Evolutionary conservation across 2,888 invertebrate genomes (phyloP).

Genomic region (Eledona agricola): DNA sequence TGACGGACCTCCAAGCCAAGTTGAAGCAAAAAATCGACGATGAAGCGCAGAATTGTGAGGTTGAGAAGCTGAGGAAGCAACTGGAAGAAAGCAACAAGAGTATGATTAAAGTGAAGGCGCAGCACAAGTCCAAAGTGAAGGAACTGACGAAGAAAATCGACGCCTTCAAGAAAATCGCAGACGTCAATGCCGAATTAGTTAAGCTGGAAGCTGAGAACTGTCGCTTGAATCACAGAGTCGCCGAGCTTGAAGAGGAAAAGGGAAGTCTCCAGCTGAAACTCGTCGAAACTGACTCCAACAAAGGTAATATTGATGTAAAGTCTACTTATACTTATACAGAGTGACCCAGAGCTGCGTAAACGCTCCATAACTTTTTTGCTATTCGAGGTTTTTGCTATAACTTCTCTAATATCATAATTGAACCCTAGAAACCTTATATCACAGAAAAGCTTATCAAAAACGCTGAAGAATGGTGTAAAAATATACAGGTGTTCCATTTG

Average conservation of each 20-base stretch:
- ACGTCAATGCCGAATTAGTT: conserved; percentile 73
- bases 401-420: too few relatives aligned
- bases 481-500: too few relatives aligned
- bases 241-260: conserved; percentile 85
- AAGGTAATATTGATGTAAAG: conserved; percentile 54
- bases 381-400: too few relatives aligned
- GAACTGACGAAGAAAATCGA: conserved; percentile 80
- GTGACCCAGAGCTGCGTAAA: too few relatives aligned
- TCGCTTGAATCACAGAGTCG: conserved; percentile 76
- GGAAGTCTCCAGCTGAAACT: conserved; percentile 88
- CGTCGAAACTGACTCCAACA: conserved; percentile 79
- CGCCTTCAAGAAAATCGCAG: conserved; percentile 72
- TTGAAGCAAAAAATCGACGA: too few relatives aligned
- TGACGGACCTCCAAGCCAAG: too few relatives aligned
- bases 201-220: conserved; percentile 71
- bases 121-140: conserved; percentile 76
- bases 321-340: too few relatives aligned
- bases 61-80: conserved; percentile 71
- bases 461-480: too few relatives aligned
- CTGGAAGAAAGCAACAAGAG: conserved; percentile 79
- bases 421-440: too few relatives aligned
- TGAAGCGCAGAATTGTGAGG: conserved; percentile 56
- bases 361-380: too few relatives aligned
- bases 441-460: too few relatives aligned
- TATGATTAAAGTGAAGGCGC: conserved; percentile 79